A percentile compares a stretch with the other conserved stretches of the same genome.
Evolutionary conservation across 2,113 vertebrate genomes (phyloP).

Genomic region (Rhinichthys klamathensis): DNA sequence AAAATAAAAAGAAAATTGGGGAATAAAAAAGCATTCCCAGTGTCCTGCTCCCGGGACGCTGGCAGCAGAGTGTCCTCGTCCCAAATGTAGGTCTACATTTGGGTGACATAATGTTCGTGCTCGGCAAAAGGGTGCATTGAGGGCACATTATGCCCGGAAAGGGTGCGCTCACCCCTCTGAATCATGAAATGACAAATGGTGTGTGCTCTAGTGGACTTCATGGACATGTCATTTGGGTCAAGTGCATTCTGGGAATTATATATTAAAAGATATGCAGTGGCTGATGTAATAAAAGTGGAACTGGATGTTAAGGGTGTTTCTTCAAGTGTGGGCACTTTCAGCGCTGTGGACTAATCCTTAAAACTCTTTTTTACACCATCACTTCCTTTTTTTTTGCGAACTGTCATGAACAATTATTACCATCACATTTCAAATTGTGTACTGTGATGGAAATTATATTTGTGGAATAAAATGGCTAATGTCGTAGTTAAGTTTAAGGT

Average conservation of each 20-base stretch:
- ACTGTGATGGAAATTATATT: too few relatives aligned
- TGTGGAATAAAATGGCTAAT: too few relatives aligned
- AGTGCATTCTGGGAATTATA: not conserved
- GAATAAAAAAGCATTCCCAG: too few relatives aligned
- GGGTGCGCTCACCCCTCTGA: not conserved
- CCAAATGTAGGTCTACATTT: too few relatives aligned
- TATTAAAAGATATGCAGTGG: conserved; percentile 2
- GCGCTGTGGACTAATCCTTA: not conserved
- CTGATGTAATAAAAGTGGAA: conserved; percentile 9
- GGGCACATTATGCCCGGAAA: not conserved
- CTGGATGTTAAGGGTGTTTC: not conserved
- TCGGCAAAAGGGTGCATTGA: not conserved
- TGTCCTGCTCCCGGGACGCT: too few relatives aligned
- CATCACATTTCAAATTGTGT: too few relatives aligned
- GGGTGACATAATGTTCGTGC: conserved; percentile 5
- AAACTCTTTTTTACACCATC: not conserved
- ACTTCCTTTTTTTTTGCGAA: not conserved
- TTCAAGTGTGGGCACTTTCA: not conserved
- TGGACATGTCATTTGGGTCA: conserved; percentile 1
- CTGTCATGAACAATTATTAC: too few relatives aligned
- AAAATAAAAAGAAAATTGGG: too few relatives aligned
- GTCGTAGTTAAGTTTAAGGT: too few relatives aligned
- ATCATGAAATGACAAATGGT: conserved; percentile 10
- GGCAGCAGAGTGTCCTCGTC: too few relatives aligned
- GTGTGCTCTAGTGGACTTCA: not conserved